Evolutionary conservation across 2,888 invertebrate species (phyloP), one percentile per base, ranked within the genome.

Genomic region (Emmelina monodactyla): DNA sequence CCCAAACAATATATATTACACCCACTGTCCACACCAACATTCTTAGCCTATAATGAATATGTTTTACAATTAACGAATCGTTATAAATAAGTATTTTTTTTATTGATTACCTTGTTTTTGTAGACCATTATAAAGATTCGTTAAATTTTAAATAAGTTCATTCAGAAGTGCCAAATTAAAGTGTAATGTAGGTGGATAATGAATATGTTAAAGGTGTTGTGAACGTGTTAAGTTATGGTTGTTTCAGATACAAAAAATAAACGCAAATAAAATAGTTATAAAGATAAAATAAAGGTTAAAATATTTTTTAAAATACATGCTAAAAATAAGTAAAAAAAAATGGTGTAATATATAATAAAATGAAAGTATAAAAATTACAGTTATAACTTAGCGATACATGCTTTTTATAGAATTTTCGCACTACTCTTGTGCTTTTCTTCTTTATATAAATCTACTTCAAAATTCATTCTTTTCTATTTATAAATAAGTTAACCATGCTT

Each of bases 1-100:
- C 61, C 63, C 51, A 44, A 44, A 49, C 49, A 46, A 47, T 51
- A 44, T 50, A 44, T 29, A 39, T 13, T 28, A 49, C 56, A 67
- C n/a, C n/a, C 73, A 76, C 72, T 73, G 71, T 68, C 63, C 75
- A 76, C 73, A 60, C 25, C 58, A 71, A 73, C 72, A 75, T 76
- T 73, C 73, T 58, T 75, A 78, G 75, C 70, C 46, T 46, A 58
- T 51, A 42, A 42, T 40, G 37, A 35, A 29, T 37, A 46, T 38
- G 38, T 48, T 44, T 46, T 49, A 38, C 35, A 38, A 56, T 49
- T 58, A 60, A 63, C 55, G 60, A 65, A 71, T 59, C 58, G 11
- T 19, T n/a, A n/a, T n/a, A n/a, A n/a, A n/a, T n/a, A n/a, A n/a
- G n/a, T n/a, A n/a, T n/a, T n/a, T n/a, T n/a, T n/a, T n/a, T n/a